Conservation (phyloP, 2,797 vertebrate species). For the Paratrypauchen microcephalus region DNA sequence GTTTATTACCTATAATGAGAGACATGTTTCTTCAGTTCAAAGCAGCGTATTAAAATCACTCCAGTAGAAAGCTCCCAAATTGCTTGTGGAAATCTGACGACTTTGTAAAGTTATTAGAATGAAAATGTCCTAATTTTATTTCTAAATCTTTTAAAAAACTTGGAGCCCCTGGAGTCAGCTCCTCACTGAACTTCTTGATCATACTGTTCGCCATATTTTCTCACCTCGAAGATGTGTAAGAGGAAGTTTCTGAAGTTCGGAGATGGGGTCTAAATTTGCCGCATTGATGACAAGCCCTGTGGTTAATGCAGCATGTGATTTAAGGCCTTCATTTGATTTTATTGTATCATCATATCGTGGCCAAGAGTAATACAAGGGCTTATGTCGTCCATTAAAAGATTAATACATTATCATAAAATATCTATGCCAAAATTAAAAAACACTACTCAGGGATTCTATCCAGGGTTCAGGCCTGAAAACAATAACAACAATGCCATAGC, state of each 20-base stretch:
- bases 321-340: neutral
- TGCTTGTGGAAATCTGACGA: constrained; percentile 3
- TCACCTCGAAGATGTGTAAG: constrained; percentile 2
- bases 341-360: neutral
- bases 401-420: constrained; percentile 2
- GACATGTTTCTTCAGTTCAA: constrained; percentile 1
- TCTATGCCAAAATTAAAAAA: neutral
- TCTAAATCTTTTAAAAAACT: neutral
- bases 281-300: neutral
- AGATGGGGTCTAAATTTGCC: constrained; percentile 9
- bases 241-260: neutral
- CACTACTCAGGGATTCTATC: neutral
- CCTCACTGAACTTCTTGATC: constrained; percentile 2
- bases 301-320: neutral
- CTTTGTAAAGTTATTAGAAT: neutral
- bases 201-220: constrained; percentile 22
- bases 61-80: neutral
- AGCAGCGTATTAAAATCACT: neutral
- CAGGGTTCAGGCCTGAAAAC: no score
- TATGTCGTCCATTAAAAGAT: constrained; percentile 1
- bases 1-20: constrained; percentile 19
- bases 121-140: neutral
- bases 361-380: neutral
- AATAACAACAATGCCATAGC: no score
- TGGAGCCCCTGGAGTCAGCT: constrained; percentile 10